Evolutionary conservation across 1,140 invertebrate genomes (phyloP), one percentile per base, ranked within the genome.

Genomic region (Zaprionus taronus): DNA sequence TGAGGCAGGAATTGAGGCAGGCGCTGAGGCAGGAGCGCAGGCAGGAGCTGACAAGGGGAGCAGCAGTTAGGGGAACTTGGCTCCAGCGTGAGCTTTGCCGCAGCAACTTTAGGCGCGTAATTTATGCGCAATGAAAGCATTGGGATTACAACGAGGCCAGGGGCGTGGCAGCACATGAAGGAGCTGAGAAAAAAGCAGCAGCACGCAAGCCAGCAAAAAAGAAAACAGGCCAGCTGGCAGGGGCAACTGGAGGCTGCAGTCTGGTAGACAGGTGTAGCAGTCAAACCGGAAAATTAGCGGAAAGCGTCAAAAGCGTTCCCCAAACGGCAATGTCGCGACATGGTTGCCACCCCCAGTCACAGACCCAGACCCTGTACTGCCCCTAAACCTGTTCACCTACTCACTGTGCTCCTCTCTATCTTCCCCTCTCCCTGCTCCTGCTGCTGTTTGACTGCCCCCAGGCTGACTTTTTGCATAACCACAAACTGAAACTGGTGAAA

Each of bases 231-330:
- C 22, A 44, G 51, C 6, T 12, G 28, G 12, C 5, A 9, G 24
- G n/a, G 34, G 11, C 5, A 34, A 44, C 26, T 20, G 36, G 38
- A 44, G 55, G 26, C 55, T 58, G 61, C 11, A 38, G 65, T 51
- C 38, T 47, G 71, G 84, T 65, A 84, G 81, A 89, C 84, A 90
- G 85, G 85, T 90, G 84, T 89, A 77, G 69, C 84, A 90, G 84
- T 72, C 81, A 84, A 90, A 72, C 81, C 85, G 85, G 85, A 89
- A 89, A 89, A 89, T 89, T 89, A 90, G 85, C 85, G 85, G 85
- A 89, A 90, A 89, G 85, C 85, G 81, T 85, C 86, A 89, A 89
- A 89, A 90, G 85, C 79, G 81, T 77, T 89, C 85, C 85, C 85
- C 81, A 84, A 89, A 91, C 85, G 81, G 81, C 85, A 90, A 74